A percentile compares a stretch with the other conserved stretches of the same genome.
These are phyloP conservation scores for Heterodera schachtii DNA, from an alignment of 1,140 invertebrate genomes.

Conservation along the genomic window DNA sequence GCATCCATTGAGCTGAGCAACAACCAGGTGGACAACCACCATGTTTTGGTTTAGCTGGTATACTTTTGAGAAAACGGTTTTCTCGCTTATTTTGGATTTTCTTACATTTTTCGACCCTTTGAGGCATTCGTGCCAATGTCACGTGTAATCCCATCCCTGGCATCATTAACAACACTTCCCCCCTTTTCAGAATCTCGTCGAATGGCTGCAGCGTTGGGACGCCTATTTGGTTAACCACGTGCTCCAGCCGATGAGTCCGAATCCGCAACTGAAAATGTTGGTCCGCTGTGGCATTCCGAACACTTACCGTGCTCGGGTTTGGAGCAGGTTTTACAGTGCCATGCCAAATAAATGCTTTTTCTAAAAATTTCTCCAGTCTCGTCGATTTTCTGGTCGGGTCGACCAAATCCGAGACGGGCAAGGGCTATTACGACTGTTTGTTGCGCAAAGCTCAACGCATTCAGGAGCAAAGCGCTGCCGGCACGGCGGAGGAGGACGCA, in stretches of 20 bases:
- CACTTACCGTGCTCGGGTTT: conserved; percentile 65
- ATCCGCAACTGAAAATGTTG: conserved; percentile 62
- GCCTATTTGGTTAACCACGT: conserved; percentile 50
- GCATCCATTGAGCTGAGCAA: conserved; percentile 33
- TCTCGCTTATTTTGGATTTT: background rate
- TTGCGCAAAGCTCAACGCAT: conserved; percentile 46
- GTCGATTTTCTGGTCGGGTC: conserved; percentile 52
- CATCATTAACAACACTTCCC: too few relatives aligned
- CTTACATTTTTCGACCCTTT: too few relatives aligned
- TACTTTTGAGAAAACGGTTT: background rate
- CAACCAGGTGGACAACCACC: conserved; percentile 14
- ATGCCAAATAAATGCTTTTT: background rate
- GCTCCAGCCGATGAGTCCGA: conserved; percentile 26
- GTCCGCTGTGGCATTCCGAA: conserved; percentile 65
- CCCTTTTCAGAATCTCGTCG: conserved; percentile 37
- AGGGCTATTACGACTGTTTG: conserved; percentile 65
- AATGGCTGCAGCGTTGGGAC: conserved; percentile 50
- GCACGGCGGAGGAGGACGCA: conserved; percentile 43
- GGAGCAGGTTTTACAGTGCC: conserved; percentile 44
- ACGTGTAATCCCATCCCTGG: too few relatives aligned
- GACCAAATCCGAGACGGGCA: conserved; percentile 51
- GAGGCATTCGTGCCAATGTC: too few relatives aligned
- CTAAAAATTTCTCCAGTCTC: conserved; percentile 31
- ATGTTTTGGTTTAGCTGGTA: background rate
- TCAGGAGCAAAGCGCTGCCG: conserved; percentile 29